These are phyloP conservation scores for Rhynchotus rufescens DNA, from an alignment of 2,797 vertebrate genomes.

Conservation along the genomic window DNA sequence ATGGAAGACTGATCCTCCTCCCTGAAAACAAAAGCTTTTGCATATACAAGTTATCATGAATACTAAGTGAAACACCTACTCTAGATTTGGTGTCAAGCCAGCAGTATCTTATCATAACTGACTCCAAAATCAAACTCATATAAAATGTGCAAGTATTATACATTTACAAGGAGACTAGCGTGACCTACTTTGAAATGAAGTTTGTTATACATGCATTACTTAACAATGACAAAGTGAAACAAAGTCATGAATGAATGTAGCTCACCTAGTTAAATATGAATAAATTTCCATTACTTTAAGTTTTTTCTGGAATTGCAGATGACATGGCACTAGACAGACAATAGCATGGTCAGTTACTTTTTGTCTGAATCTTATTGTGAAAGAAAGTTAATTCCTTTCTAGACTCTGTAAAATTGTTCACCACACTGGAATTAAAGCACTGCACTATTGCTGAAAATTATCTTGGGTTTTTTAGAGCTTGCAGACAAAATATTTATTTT, in stretches of 20 bases:
- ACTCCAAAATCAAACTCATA: not conserved
- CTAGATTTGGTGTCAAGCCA: not conserved
- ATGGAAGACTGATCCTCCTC: not conserved
- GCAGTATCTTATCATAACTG: not conserved
- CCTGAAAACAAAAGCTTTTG: not conserved
- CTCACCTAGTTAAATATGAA: not conserved
- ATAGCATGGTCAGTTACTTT: not conserved
- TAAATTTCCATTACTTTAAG: conserved; percentile 24
- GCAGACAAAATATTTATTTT: not conserved
- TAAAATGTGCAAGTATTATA: not conserved
- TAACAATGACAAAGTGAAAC: not conserved
- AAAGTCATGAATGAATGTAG: not conserved
- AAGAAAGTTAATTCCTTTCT: not conserved
- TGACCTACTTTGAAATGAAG: not conserved
- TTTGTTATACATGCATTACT: not conserved
- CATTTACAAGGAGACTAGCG: not conserved
- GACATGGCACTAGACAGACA: not conserved
- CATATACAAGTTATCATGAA: not conserved
- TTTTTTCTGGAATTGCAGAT: conserved; percentile 3
- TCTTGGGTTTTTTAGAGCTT: not conserved
- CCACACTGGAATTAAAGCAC: not conserved
- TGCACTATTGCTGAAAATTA: not conserved
- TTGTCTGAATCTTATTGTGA: not conserved
- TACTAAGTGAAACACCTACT: not conserved
- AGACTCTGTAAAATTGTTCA: not conserved